A percentile compares a stretch with the other conserved stretches of the same genome.
These are phyloP conservation scores for Boloria euphrosyne DNA, from an alignment of 2,888 invertebrate species.

Conservation along the genomic window DNA sequence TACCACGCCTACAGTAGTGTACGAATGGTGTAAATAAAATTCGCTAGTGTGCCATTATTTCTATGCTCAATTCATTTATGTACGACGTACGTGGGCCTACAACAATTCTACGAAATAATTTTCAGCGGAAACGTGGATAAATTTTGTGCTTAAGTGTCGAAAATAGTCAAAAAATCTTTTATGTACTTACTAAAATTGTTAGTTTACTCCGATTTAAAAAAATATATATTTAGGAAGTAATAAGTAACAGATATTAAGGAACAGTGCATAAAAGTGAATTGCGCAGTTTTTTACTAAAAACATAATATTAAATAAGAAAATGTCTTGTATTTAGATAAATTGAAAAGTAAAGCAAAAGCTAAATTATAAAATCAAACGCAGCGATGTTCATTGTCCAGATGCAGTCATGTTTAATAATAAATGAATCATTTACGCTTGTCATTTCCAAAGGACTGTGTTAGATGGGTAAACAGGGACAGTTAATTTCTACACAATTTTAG, in stretches of 20 bases:
- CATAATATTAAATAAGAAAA: too few species aligned
- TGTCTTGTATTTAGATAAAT: not conserved
- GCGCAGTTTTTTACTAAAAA: too few species aligned
- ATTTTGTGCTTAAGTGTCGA: not conserved
- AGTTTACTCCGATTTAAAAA: not conserved
- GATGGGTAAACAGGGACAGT: conserved; percentile 4
- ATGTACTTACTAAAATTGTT: conserved; percentile 5
- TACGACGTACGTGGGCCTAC: conserved; percentile 1
- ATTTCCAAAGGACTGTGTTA: conserved; percentile 56
- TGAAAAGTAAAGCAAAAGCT: not conserved
- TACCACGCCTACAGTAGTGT: conserved; percentile 24
- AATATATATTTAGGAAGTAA: not conserved
- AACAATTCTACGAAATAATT: conserved; percentile 13
- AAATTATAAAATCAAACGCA: conserved; percentile 5
- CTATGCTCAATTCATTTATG: conserved; percentile 15
- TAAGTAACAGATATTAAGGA: too few species aligned
- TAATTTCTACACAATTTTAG: conserved; percentile 15
- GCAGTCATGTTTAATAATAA: conserved; percentile 61
- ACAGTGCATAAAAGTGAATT: too few species aligned
- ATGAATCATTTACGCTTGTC: conserved; percentile 63
- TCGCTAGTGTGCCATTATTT: conserved; percentile 10
- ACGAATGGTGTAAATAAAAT: conserved; percentile 22
- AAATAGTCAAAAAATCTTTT: conserved; percentile 7
- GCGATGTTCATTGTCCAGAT: conserved; percentile 28
- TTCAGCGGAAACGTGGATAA: conserved; percentile 2